Percentiles rank a stretch among this genome's conserved stretches.
Conservation (phyloP, 1,140 invertebrate species). For the Chionoecetes opilio region DNA sequence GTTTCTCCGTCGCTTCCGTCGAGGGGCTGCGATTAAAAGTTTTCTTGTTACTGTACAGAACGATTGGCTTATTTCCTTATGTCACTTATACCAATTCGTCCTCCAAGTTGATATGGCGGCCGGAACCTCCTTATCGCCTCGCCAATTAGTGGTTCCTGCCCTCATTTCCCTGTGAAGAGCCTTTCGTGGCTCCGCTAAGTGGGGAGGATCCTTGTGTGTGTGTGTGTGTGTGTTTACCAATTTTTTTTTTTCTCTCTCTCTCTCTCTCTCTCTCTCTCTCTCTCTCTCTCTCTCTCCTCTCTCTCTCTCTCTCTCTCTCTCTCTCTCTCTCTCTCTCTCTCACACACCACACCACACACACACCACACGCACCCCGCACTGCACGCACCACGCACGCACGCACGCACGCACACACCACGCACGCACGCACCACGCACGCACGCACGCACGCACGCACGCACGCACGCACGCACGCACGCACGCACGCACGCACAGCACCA, state of each 20-base stretch:
- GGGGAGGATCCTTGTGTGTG: not conserved
- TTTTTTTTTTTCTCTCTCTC: not conserved
- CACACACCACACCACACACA: too few species aligned
- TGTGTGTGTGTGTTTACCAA: not conserved
- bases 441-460: too few species aligned
- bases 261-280: not conserved
- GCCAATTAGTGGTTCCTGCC: slow-evolving; percentile 49
- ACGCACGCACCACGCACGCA: too few species aligned
- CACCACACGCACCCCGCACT: too few species aligned
- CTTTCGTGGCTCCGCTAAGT: slow-evolving; percentile 20
- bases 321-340: too few species aligned
- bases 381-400: too few species aligned
- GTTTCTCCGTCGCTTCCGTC: not conserved
- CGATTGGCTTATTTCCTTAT: slow-evolving; percentile 64
- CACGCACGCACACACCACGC: too few species aligned
- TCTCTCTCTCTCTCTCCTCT: not conserved
- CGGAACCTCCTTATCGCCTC: slow-evolving; percentile 43
- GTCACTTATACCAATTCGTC: slow-evolving; percentile 54
- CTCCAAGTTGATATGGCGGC: slow-evolving; percentile 46
- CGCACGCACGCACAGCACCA: too few species aligned
- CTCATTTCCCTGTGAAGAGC: slow-evolving; percentile 25
- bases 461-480: too few species aligned
- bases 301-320: too few species aligned
- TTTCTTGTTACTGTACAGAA: slow-evolving; percentile 62
- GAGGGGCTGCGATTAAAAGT: slow-evolving; percentile 54